A percentile compares a stretch with the other conserved stretches of the same genome.
Evolutionary conservation across 2,888 invertebrate genomes (phyloP).

Genomic region (Baronia brevicornis): DNA sequence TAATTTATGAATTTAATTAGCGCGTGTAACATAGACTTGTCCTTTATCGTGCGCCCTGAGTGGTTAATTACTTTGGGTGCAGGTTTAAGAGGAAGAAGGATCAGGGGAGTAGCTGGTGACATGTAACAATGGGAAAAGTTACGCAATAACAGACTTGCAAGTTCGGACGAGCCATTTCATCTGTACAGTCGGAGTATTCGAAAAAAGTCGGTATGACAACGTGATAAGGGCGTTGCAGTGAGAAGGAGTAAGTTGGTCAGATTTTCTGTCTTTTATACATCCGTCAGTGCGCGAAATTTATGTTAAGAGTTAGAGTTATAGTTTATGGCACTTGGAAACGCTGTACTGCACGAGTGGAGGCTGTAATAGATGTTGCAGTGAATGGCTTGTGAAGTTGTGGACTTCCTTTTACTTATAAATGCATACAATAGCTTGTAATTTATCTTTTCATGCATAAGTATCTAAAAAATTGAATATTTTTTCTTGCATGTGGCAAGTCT

Average conservation of each 20-base stretch:
- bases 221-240: slow-evolving; percentile 22
- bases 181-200: slow-evolving; percentile 17
- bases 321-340: slow-evolving; percentile 34
- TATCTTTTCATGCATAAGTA: no score
- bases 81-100: slow-evolving; percentile 19
- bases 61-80: slow-evolving; percentile 39
- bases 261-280: slow-evolving; percentile 33
- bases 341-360: slow-evolving; percentile 1
- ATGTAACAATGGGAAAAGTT: slow-evolving; percentile 59
- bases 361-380: not conserved
- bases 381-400: not conserved
- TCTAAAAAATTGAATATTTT: no score
- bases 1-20: slow-evolving; percentile 10
- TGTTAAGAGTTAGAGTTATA: slow-evolving; percentile 32
- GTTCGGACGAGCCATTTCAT: slow-evolving; percentile 26
- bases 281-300: slow-evolving; percentile 43
- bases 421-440: no score
- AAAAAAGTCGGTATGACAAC: slow-evolving; percentile 29
- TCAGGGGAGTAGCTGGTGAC: slow-evolving; percentile 29
- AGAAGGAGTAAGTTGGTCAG: slow-evolving; percentile 20
- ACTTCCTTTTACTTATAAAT: not conserved
- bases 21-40: not conserved
- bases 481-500: no score
- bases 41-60: slow-evolving; percentile 11
- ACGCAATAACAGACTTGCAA: slow-evolving; percentile 48